A percentile compares a stretch with the other conserved stretches of the same genome.
These are phyloP conservation scores for Cheiracanthium punctorium DNA, from an alignment of 2,888 invertebrate genomes.

Conservation along the genomic window DNA sequence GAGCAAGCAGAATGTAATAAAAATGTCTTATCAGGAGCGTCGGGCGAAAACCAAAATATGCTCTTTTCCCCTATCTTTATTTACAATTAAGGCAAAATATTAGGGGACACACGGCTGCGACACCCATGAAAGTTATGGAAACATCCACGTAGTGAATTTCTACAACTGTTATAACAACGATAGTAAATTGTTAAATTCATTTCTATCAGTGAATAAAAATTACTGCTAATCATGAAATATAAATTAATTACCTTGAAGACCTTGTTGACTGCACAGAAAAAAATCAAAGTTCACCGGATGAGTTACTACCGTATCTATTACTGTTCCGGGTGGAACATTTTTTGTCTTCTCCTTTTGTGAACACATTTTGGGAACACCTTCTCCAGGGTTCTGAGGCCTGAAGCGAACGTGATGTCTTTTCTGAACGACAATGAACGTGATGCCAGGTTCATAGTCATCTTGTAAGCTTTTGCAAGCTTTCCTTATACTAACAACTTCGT, in stretches of 20 bases:
- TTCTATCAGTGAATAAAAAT: too few relatives aligned
- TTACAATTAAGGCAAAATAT: too few relatives aligned
- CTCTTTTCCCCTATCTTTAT: too few relatives aligned
- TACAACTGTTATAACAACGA: too few relatives aligned
- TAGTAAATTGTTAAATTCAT: too few relatives aligned
- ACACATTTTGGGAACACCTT: constrained; percentile 74
- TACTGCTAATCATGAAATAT: too few relatives aligned
- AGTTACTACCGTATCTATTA: constrained; percentile 89
- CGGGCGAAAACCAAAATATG: too few relatives aligned
- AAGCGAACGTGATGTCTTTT: constrained; percentile 95
- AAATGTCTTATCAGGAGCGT: too few relatives aligned
- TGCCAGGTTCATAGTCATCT: constrained; percentile 82
- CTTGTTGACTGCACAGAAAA: constrained; percentile 84
- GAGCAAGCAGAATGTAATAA: too few relatives aligned
- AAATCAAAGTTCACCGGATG: constrained; percentile 92
- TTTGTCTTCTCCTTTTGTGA: constrained; percentile 76
- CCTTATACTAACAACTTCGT: constrained; percentile 79
- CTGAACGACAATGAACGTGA: constrained; percentile 95
- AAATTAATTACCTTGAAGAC: constrained; percentile 77
- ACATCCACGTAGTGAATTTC: too few relatives aligned
- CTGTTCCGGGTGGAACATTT: constrained; percentile 90
- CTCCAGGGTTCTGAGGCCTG: constrained; percentile 60
- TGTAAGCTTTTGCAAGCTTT: constrained; percentile 81
- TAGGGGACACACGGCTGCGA: too few relatives aligned
- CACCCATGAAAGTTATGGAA: too few relatives aligned